Base-by-base conservation (phyloP, 2,888 invertebrate species). In the Lottia scabra region DNA sequence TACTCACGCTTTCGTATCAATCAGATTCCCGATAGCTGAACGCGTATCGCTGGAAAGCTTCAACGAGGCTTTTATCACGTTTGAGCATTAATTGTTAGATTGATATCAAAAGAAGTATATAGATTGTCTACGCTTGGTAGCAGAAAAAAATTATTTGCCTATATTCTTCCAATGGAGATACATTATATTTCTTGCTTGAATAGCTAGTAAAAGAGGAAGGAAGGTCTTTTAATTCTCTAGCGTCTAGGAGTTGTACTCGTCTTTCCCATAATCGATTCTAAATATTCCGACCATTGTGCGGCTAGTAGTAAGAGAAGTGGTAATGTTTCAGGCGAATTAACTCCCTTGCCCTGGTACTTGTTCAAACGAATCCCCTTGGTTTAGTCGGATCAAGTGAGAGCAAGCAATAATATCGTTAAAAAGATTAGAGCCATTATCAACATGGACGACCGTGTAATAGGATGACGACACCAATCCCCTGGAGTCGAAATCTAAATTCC, bases 341-440 rank as follows among this genome's bases (percentile, higher is more conserved):
- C 38, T 63, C 43, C 43, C 44, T 45, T 67, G 26, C 46, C 63
- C 68, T 63, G 63, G 38, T 27, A 46, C 48, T 67, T 46, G 45
- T 46, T 46, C 30, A 30, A 45, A 43, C 19, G 46, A 46, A 38
- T 62, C 44, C 63, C 44, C 46, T 46, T 43, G 63, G 63, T 43
- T 63, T 63, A 23, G 26, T 63, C 27, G 63, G 63, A 44, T 26
- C 63, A 46, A 38, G 23, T 44, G 45, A 27, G 45, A 23, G 56
- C 27, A 15, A 56, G 68, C 63, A 26, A 43, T 63, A 44, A 69
- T 63, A 63, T 43, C 63, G 68, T 63, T 69, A 69, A 69, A 69
- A 69, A 69, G 68, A 69, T 69, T 69, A 69, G 68, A 62, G 46
- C 63, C 45, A 69, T 69, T 69, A 63, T 63, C 62, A 69, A 69